Base-by-base conservation (phyloP, 2,888 invertebrate genomes). In the Nesidiocoris tenuis region DNA sequence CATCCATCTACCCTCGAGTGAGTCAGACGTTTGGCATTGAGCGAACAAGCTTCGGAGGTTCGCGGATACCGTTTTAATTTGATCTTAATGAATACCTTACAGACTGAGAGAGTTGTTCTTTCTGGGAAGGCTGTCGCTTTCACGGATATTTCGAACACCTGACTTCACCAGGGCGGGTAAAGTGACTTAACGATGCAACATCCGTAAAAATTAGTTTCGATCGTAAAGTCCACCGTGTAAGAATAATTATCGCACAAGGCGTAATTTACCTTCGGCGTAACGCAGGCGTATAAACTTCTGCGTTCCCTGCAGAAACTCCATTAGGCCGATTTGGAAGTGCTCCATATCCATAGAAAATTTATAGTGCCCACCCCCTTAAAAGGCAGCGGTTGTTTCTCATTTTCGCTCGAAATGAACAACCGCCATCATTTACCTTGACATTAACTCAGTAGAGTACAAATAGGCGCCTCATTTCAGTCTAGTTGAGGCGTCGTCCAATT, bases 11-110 rank as follows among this genome's bases (percentile, higher is more conserved):
- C 12, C 39, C 39, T 39, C 39, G 3, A 7, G 12, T 39, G 39
- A 39, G 39, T 39, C 39, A 39, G 39, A 7, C 39, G 39, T 39
- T 12, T 39, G 39, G 12, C 39, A 39, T 39, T 39, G 39, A 39
- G 39, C 39, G 39, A 39, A 39, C 39, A 39, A 39, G 39, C 12
- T 39, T 39, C 39, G 39, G 3, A n/a, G 39, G 39, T 7, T 39
- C 39, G 39, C 39, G 39, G 7, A 65, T 65, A 65, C 65, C 65
- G 65, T 65, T 65, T 24, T 65, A 65, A 65, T 65, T 65, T 65
- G 39, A 18, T 65, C 65, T 25, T 65, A 25, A 65, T 65, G 65
- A 65, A 65, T 65, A 65, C 65, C 65, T 65, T 39, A 39, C 39
- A 12, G 39, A 12, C 39, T 12, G 39, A 39, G 39, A 39, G 39